Evolutionary conservation across 2,797 vertebrate genomes (phyloP).

Genomic region (Dromococcyx pavoninus): DNA sequence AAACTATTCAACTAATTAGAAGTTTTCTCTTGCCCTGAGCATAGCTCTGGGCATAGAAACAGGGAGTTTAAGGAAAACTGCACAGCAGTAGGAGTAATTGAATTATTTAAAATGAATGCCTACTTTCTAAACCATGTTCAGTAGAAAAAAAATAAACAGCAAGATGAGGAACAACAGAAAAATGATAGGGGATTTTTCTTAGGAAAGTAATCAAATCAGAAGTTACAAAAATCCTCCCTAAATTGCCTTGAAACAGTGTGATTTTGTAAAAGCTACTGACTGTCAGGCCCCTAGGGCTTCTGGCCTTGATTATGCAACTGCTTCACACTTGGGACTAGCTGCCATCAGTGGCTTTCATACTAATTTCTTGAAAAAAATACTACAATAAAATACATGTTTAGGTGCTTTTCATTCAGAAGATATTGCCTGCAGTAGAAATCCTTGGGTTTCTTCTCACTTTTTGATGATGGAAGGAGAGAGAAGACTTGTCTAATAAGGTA

Average conservation of each 20-base stretch:
- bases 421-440: background rate
- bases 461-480: background rate
- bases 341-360: background rate
- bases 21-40: constrained; percentile 52
- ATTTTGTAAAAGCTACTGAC: background rate
- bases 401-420: background rate
- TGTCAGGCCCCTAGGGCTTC: background rate
- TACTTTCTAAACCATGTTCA: background rate
- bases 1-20: constrained; percentile 62
- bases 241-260: background rate
- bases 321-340: background rate
- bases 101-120: constrained; percentile 67
- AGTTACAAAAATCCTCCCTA: background rate
- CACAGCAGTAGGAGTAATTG: constrained; percentile 5
- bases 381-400: background rate
- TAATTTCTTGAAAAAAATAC: background rate
- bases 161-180: background rate
- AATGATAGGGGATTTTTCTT: background rate
- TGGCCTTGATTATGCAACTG: constrained; percentile 30
- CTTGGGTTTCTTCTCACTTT: background rate
- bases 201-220: background rate
- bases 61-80: constrained; percentile 47
- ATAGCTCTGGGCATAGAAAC: constrained; percentile 53
- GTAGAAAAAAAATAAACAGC: background rate
- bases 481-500: constrained; percentile 9